Evolutionary conservation across 1,140 invertebrate species (phyloP), one percentile per base, ranked within the genome.

Genomic region (Galleria mellonella): DNA sequence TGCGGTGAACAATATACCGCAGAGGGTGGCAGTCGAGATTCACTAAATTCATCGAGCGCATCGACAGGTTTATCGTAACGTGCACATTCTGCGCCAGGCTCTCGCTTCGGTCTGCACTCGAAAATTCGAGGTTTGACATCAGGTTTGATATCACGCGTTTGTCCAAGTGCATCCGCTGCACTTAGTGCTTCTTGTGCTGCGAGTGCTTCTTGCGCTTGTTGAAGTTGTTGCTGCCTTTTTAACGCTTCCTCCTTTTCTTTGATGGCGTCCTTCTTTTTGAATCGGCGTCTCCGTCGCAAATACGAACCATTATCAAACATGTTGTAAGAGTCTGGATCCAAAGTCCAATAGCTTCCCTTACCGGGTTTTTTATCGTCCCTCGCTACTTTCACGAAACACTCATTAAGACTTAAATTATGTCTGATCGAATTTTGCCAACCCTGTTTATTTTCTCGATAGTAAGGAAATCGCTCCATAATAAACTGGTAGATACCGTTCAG

Each of bases 281-380:
- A 99, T 2, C 97, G 91, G 47, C 96, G 88, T 28, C 96, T 87
- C 7, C 97, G 89, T n/a, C 97, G 88, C 47, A 98, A 86, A 72
- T 97, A 98, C 7, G 95, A 97, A 0, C 98, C 97, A 67, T 99
- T 98, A 68, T 99, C 97, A 83, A 99, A 99, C 98, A 99, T 99
- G 76, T 98, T 98, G 68, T 97, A 96, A 0, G 93, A 96, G 70
- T 98, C 97, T 0, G 97, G 97, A 73, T 99, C 96, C 15, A 99
- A 84, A 0, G 96, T 97, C 98, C 98, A 99, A 77, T 98, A 99
- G 65, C 95, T 97, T 1, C 98, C 97, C 82, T 99, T 99, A 0
- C 96, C 96, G 0, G 95, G 94, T 69, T 97, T 97, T 83, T 98
- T 99, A 64, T 97, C 96, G 66, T 97, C 90, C 46, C 94, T 68